Percentiles rank a stretch among this genome's conserved stretches.
Conservation (phyloP, 30 jellyfish, hydroid and myxozoan genomes). For the Turritopsis dohrnii region DNA sequence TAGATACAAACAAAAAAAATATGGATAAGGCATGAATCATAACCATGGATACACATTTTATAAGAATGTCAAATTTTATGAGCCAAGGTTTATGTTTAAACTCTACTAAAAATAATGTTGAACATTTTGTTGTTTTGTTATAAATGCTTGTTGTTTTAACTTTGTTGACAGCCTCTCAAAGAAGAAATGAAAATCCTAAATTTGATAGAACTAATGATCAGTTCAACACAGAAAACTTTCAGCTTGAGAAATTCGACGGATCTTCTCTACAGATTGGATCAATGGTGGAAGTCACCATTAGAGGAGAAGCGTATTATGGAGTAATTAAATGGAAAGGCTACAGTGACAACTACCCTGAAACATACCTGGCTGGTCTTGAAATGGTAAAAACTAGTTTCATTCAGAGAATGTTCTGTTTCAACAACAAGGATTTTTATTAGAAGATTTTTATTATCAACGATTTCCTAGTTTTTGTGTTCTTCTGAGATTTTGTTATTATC, state of each 20-base stretch:
- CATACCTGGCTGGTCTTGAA: constrained; percentile 65
- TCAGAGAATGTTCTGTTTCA: no score
- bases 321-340: constrained; percentile 63
- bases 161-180: neutral
- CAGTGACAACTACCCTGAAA: neutral
- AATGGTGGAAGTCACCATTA: constrained; percentile 46
- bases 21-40: no score
- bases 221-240: neutral
- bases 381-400: no score
- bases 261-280: constrained; percentile 53
- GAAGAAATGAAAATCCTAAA: neutral
- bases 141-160: neutral
- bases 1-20: no score
- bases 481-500: neutral
- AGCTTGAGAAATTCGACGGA: neutral
- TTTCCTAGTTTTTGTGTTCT: no score
- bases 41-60: no score
- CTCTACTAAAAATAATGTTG: neutral
- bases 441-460: no score
- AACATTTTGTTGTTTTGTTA: neutral
- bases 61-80: neutral
- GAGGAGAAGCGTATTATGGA: constrained; percentile 56
- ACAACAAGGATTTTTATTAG: no score
- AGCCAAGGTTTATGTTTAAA: neutral
- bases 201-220: neutral